phyloP scores from a whole-genome alignment of 1,140 invertebrate genomes.

The Homalodisca vitripennis region DNA sequence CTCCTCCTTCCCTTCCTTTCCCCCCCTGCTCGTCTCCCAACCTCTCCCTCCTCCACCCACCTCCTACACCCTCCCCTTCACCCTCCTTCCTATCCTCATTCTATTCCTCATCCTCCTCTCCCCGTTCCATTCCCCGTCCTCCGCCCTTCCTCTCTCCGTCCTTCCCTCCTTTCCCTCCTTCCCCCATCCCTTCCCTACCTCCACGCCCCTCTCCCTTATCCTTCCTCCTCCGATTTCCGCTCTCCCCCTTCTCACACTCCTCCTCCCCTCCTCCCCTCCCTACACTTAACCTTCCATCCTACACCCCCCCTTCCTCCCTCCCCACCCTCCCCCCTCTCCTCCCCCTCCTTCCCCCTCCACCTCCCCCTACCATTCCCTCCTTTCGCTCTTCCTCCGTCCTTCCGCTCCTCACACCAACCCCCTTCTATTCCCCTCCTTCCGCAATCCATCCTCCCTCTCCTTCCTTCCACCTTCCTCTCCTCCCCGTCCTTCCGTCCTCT shows the following conservation, averaged over 20 bases:
- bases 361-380: too few species aligned
- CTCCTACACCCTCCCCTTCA: neutral
- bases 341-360: conserved; percentile 1
- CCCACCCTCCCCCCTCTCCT: too few species aligned
- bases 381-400: too few species aligned
- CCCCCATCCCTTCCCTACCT: neutral
- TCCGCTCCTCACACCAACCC: too few species aligned
- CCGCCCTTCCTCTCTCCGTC: neutral
- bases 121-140: neutral
- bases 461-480: too few species aligned
- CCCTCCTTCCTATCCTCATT: neutral
- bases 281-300: neutral
- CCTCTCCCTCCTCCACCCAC: neutral
- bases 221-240: neutral
- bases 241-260: neutral
- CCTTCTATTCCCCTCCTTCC: too few species aligned
- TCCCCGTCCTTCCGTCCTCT: too few species aligned
- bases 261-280: neutral
- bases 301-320: too few species aligned
- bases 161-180: neutral
- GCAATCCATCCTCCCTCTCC: too few species aligned
- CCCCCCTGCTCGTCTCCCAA: neutral
- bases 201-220: neutral
- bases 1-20: neutral
- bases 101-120: neutral